Evolutionary conservation across 2,888 invertebrate species (phyloP).

Genomic region (Megaustenia siamemsis): DNA sequence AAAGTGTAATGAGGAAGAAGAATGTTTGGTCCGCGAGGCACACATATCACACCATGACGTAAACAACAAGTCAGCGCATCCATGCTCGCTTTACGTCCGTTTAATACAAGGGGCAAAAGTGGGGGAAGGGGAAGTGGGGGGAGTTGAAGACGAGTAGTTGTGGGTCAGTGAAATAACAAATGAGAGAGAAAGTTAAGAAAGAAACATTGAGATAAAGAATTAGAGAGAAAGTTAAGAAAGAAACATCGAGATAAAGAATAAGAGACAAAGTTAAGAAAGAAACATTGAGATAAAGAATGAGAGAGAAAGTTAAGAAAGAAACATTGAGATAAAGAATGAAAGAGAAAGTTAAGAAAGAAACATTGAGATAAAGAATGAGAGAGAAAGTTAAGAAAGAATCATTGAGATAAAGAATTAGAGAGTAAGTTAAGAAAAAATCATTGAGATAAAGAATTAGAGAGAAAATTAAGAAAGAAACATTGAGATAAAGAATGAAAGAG

Average conservation of each 20-base stretch:
- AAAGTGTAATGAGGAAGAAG: too few species aligned
- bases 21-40: too few species aligned
- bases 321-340: background rate
- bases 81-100: too few species aligned
- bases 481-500: background rate
- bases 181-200: background rate
- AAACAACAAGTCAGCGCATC: too few species aligned
- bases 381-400: background rate
- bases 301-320: background rate
- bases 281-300: background rate
- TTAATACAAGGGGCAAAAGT: too few species aligned
- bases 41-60: too few species aligned
- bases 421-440: background rate
- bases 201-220: too few species aligned
- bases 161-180: background rate
- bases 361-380: background rate
- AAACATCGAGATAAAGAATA: background rate
- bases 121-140: too few species aligned
- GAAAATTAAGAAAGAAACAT: background rate
- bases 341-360: background rate
- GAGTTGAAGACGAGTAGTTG: too few species aligned
- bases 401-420: background rate
- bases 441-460: background rate
- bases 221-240: too few species aligned
- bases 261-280: background rate